phyloP scores from a whole-genome alignment of 1,140 invertebrate genomes.

The Pectinophora gossypiella region DNA sequence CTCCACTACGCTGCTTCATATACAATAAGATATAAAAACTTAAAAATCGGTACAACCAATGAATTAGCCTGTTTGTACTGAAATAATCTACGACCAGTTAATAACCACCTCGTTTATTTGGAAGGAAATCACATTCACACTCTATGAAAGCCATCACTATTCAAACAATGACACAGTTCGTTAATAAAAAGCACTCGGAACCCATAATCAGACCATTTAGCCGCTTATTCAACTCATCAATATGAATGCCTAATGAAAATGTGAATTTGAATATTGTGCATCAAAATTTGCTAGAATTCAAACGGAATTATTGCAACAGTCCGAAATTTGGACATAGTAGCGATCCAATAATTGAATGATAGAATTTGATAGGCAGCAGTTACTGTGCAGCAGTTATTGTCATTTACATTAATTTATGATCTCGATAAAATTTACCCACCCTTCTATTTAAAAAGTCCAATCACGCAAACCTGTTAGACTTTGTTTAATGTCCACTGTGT shows the following conservation, averaged over 20 bases:
- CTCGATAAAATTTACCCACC: too few species aligned
- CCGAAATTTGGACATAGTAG: conserved; percentile 20
- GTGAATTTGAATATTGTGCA: conserved; percentile 50
- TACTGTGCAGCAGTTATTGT: neutral
- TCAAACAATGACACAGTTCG: conserved; percentile 19
- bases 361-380: conserved; percentile 15
- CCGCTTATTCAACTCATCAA: conserved; percentile 45
- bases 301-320: conserved; percentile 24
- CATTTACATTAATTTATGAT: conserved; percentile 1
- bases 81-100: too few species aligned
- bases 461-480: too few species aligned
- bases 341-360: conserved; percentile 38
- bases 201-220: conserved; percentile 47
- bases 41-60: too few species aligned
- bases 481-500: too few species aligned
- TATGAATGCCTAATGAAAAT: conserved; percentile 54
- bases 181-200: conserved; percentile 30
- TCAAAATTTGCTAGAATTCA: conserved; percentile 46
- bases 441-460: too few species aligned
- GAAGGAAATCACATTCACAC: too few species aligned
- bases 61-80: too few species aligned
- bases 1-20: too few species aligned
- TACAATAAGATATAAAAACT: too few species aligned
- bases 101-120: too few species aligned
- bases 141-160: conserved; percentile 29